phyloP scores from a whole-genome alignment of 2,888 invertebrate species.

The Leucozona laternaria region DNA sequence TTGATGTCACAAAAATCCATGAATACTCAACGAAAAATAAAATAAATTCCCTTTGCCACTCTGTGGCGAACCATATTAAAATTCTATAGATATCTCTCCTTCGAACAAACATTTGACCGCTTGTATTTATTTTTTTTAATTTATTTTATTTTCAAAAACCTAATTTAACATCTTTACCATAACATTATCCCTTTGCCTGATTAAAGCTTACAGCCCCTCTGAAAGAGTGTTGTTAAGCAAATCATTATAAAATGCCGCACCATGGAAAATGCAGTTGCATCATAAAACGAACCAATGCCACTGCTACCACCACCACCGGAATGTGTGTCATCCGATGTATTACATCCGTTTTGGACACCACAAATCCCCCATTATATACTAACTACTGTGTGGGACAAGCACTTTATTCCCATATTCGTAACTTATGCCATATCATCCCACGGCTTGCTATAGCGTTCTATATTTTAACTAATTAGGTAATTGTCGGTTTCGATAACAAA shows the following conservation, averaged over 20 bases:
- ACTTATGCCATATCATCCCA: background rate
- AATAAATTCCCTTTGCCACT: constrained; percentile 30
- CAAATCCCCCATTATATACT: constrained; percentile 40
- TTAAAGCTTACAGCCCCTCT: background rate
- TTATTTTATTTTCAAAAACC: constrained; percentile 19
- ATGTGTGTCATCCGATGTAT: constrained; percentile 61
- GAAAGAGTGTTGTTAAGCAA: constrained; percentile 1
- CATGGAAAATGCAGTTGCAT: background rate
- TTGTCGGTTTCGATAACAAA: constrained; percentile 73
- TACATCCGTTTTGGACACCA: constrained; percentile 58
- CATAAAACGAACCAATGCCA: constrained; percentile 15
- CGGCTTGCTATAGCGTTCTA: background rate
- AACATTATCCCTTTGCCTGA: constrained; percentile 4
- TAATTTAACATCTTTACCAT: constrained; percentile 59
- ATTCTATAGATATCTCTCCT: constrained; percentile 4
- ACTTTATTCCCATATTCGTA: constrained; percentile 20
- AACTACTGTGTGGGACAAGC: constrained; percentile 19
- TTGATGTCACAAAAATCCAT: constrained; percentile 52
- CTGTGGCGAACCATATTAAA: constrained; percentile 15
- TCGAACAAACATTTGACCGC: constrained; percentile 24
- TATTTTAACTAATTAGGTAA: constrained; percentile 68
- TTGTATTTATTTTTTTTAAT: constrained; percentile 17
- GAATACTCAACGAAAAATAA: background rate
- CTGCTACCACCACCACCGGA: background rate
- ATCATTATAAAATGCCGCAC: constrained; percentile 19